Conservation (phyloP, 2,888 invertebrate species). For the Noctua janthe region DNA sequence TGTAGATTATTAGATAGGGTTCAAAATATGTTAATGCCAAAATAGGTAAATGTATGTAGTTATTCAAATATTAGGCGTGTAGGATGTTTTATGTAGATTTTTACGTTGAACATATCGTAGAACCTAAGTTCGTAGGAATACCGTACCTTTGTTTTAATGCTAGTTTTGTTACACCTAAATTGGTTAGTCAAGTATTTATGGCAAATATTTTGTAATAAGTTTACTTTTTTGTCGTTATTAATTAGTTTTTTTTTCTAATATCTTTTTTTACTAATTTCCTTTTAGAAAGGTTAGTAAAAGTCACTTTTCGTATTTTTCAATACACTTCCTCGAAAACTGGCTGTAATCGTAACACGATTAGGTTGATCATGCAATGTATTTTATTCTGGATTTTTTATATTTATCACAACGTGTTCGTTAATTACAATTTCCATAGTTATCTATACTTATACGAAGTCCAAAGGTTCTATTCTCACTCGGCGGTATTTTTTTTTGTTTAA, state of each 20-base stretch:
- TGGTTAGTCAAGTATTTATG: conserved; percentile 27
- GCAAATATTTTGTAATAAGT: conserved; percentile 31
- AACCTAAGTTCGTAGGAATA: conserved; percentile 43
- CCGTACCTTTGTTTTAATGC: conserved; percentile 16
- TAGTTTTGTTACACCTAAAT: conserved; percentile 31
- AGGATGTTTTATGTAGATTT: conserved; percentile 53
- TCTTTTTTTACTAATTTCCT: background rate
- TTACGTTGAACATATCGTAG: conserved; percentile 63
- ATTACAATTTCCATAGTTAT: too few relatives aligned
- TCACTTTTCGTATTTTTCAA: background rate
- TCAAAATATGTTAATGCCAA: conserved; percentile 67
- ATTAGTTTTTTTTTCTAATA: background rate
- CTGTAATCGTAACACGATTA: too few relatives aligned
- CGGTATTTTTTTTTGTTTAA: too few relatives aligned
- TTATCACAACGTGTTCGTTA: too few relatives aligned
- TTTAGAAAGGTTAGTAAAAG: conserved; percentile 5
- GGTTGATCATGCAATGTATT: too few relatives aligned
- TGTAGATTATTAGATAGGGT: conserved; percentile 81
- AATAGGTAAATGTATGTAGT: conserved; percentile 60
- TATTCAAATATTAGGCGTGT: conserved; percentile 60
- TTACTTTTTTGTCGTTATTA: conserved; percentile 20
- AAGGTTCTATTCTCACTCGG: too few relatives aligned
- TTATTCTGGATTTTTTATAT: too few relatives aligned
- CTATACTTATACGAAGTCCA: too few relatives aligned
- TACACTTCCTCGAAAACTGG: too few relatives aligned